Evolutionary conservation across 2,888 invertebrate species (phyloP), one percentile per base, ranked within the genome.

Genomic region (Entomobrya multifasciata): DNA sequence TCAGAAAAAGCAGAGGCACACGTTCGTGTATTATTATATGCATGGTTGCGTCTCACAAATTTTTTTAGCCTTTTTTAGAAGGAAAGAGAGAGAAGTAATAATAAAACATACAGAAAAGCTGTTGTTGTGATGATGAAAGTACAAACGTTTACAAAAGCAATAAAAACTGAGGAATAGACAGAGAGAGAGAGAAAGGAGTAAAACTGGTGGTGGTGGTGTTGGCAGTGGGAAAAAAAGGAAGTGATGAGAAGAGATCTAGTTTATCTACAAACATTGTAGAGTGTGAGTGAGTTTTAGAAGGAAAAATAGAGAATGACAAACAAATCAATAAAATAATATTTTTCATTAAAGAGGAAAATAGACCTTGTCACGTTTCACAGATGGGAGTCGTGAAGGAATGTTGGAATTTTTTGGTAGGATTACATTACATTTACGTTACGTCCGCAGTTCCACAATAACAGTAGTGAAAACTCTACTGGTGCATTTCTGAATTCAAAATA

Each of bases 281-380:
- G 20, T 44, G 17, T 67, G 36, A 13, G 10, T 70, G 70, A 25
- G 27, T 72, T 49, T 49, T 25, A n/a, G 65, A 62, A 13, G 36
- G 67, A 49, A 30, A 20, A 22, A 27, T 27, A 41, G 79, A 74
- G 86, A 86, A 86, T 81, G 86, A 81, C 76, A 88, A 88, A 88
- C 88, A 88, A 88, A 88, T 88, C 88, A 86, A 88, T 88, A 86
- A 88, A 88, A 88, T 88, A 88, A 88, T 88, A 88, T 88, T 88
- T 88, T 88, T 88, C 88, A 88, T 88, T 88, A 88, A 82, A 86
- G 74, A 85, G 86, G 62, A 82, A 88, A 88, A 78, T 86, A 86
- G 72, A 82, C 82, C 85, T 82, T 83, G 88, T 86, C 88, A 88
- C 88, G 88, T 88, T 86, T 77, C 47, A 36, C 79, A 65, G 86